Evolutionary conservation across 1,140 invertebrate genomes (phyloP).

Genomic region (Centruroides sculpturatus): DNA sequence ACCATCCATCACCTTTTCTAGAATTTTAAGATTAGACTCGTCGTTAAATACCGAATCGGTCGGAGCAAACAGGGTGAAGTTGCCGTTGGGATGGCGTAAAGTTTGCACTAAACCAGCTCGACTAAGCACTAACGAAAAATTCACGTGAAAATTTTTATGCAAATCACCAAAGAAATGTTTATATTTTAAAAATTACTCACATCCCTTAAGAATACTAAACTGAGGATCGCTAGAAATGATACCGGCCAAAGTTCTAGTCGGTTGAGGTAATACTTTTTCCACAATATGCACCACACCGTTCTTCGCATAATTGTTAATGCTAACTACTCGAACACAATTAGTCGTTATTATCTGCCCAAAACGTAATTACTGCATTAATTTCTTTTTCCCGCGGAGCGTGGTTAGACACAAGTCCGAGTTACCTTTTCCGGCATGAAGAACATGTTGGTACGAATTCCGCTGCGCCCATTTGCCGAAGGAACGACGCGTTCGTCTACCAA

Average conservation of each 20-base stretch:
- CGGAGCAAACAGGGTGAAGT: slow-evolving; percentile 38
- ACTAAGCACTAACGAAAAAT: slow-evolving; percentile 26
- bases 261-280: slow-evolving; percentile 34
- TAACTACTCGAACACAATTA: slow-evolving; percentile 28
- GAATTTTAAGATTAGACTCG: slow-evolving; percentile 14
- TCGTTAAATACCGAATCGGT: slow-evolving; percentile 30
- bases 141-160: slow-evolving; percentile 1
- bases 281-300: slow-evolving; percentile 41
- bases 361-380: not conserved
- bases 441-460: slow-evolving; percentile 10
- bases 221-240: slow-evolving; percentile 33
- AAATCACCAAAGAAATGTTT: not conserved
- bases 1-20: slow-evolving; percentile 25
- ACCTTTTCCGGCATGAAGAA: slow-evolving; percentile 21
- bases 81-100: slow-evolving; percentile 29
- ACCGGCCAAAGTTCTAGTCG: slow-evolving; percentile 32
- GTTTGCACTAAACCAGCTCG: slow-evolving; percentile 26
- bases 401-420: not conserved
- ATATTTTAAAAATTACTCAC: slow-evolving; percentile 24
- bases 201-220: slow-evolving; percentile 34
- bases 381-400: not conserved
- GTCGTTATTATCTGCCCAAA: slow-evolving; percentile 23
- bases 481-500: slow-evolving; percentile 6
- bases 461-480: not conserved
- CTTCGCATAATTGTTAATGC: slow-evolving; percentile 31